phyloP scores from a whole-genome alignment of 2,888 invertebrate genomes.

The Carpatolechia fugitivella region DNA sequence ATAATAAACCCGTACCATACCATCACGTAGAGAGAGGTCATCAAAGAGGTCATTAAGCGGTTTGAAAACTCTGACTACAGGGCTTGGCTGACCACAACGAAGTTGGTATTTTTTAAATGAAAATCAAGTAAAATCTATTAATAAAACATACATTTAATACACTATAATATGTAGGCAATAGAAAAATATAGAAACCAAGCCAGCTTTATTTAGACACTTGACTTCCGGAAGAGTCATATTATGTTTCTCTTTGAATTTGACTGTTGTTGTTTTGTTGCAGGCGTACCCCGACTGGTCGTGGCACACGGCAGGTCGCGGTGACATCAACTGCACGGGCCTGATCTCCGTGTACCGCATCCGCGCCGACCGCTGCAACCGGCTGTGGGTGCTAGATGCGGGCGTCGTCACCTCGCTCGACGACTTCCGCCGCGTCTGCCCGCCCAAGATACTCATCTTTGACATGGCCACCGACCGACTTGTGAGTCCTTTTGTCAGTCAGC shows the following conservation, averaged over 20 bases:
- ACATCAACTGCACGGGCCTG: conserved; percentile 86
- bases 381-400: conserved; percentile 91
- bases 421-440: conserved; percentile 83
- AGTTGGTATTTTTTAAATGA: no score
- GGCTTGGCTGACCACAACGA: no score
- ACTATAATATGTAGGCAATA: not conserved
- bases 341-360: conserved; percentile 89
- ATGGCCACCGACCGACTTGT: conserved; percentile 85
- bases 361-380: conserved; percentile 88
- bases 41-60: no score
- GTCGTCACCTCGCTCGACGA: conserved; percentile 85
- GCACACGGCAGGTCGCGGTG: conserved; percentile 84
- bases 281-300: conserved; percentile 89
- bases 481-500: conserved; percentile 33
- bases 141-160: not conserved
- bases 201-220: no score
- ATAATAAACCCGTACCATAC: no score
- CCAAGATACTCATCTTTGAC: conserved; percentile 90
- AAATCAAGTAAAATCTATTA: no score
- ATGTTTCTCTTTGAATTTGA: no score
- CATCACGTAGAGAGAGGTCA: no score
- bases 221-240: no score
- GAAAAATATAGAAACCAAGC: no score
- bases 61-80: no score
- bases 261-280: conserved; percentile 41